These are phyloP conservation scores for Erebia aethiops DNA, from an alignment of 2,888 invertebrate genomes.

Conservation along the genomic window DNA sequence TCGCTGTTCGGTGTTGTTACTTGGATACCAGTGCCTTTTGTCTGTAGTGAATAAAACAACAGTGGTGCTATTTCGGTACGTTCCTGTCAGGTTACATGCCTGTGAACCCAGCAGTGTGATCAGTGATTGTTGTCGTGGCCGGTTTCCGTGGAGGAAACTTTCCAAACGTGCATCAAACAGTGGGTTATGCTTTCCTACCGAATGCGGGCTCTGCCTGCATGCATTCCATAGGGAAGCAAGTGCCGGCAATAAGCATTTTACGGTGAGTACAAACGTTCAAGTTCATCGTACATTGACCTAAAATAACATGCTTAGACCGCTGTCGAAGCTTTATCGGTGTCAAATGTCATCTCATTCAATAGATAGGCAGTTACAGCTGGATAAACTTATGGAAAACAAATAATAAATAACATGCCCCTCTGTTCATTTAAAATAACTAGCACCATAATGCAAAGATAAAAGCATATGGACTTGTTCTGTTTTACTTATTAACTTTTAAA, in stretches of 20 bases:
- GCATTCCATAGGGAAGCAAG: slow-evolving; percentile 80
- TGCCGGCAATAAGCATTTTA: slow-evolving; percentile 81
- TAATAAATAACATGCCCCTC: neutral
- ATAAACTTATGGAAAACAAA: slow-evolving; percentile 1
- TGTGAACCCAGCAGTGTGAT: slow-evolving; percentile 72
- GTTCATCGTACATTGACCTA: slow-evolving; percentile 82
- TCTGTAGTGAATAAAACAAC: slow-evolving; percentile 73
- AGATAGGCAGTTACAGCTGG: neutral
- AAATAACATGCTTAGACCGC: slow-evolving; percentile 53
- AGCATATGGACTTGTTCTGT: neutral
- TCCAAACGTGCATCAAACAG: slow-evolving; percentile 81
- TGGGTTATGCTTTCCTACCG: slow-evolving; percentile 80
- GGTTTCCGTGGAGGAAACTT: slow-evolving; percentile 80
- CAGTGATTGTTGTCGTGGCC: slow-evolving; percentile 82
- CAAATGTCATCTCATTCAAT: slow-evolving; percentile 56
- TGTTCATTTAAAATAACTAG: neutral
- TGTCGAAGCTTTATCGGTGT: slow-evolving; percentile 49
- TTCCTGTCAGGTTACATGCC: slow-evolving; percentile 65
- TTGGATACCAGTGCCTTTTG: slow-evolving; percentile 78
- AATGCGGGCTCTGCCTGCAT: slow-evolving; percentile 78
- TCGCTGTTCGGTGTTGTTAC: slow-evolving; percentile 62
- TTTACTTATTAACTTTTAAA: too few species aligned
- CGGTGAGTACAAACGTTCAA: slow-evolving; percentile 79
- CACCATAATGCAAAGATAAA: neutral
- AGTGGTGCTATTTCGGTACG: slow-evolving; percentile 71